Evolutionary conservation across 2,797 vertebrate species (phyloP).

Genomic region (Anas flavirostris): DNA sequence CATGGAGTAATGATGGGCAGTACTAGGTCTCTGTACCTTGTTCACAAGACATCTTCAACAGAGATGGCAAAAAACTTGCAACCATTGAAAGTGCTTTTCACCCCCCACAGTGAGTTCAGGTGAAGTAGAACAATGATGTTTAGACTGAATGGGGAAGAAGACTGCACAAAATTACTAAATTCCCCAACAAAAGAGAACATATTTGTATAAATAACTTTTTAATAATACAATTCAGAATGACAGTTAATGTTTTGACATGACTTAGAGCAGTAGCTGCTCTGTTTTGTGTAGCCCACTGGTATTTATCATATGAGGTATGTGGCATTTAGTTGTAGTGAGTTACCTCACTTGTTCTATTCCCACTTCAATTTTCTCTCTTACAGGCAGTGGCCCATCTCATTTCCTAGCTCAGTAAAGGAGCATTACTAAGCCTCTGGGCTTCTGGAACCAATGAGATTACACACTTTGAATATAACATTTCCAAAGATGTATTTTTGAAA

Average conservation of each 20-base stretch:
- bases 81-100: not conserved
- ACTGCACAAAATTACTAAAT: not conserved
- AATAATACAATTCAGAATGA: not conserved
- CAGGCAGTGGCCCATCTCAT: not conserved
- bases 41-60: not conserved
- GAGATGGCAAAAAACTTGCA: not conserved
- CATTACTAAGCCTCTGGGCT: not conserved
- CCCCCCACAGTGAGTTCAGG: not conserved
- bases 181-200: not conserved
- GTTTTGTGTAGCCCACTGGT: not conserved
- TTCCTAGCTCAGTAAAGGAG: not conserved
- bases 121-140: not conserved
- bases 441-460: not conserved
- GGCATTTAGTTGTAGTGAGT: not conserved
- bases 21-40: not conserved
- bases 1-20: not conserved
- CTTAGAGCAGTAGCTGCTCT: not conserved
- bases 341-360: not conserved
- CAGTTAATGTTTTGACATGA: not conserved
- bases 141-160: not conserved
- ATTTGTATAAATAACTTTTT: not conserved
- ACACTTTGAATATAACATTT: not conserved
- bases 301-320: not conserved
- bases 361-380: not conserved
- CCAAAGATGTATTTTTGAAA: not conserved